These are phyloP conservation scores for Heliconius congener DNA, from an alignment of 1,140 invertebrate species.

Conservation along the genomic window DNA sequence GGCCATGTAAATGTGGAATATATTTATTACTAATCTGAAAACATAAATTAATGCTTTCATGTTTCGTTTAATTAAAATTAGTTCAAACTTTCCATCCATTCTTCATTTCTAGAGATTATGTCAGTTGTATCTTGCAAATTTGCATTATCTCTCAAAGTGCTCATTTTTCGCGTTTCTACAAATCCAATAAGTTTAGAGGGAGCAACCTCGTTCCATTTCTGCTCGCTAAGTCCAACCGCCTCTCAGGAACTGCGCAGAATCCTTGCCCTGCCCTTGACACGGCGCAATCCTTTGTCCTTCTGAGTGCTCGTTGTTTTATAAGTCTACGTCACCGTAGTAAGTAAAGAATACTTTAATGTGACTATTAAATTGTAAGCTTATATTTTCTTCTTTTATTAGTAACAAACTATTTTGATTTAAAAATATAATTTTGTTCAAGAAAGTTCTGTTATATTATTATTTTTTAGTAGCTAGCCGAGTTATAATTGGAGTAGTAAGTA, in stretches of 20 bases:
- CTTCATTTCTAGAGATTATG: not conserved
- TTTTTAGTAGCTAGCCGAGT: too few relatives aligned
- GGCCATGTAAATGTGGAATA: not conserved
- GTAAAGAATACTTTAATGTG: not conserved
- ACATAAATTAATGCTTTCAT: not conserved
- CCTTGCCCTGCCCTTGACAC: constrained; percentile 74
- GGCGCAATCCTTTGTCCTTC: constrained; percentile 68
- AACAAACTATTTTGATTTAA: not conserved
- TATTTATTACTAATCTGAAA: not conserved
- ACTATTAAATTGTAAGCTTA: not conserved
- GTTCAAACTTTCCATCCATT: not conserved
- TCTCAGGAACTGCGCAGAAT: constrained; percentile 67
- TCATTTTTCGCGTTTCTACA: not conserved
- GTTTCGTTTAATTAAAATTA: not conserved
- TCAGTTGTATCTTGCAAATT: not conserved
- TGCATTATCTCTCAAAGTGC: not conserved
- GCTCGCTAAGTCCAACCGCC: constrained; percentile 33
- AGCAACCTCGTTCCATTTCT: constrained; percentile 48
- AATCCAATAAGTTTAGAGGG: constrained; percentile 19
- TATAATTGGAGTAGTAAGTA: too few relatives aligned
- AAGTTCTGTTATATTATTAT: too few relatives aligned
- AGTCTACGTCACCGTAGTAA: constrained; percentile 11
- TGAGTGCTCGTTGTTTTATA: constrained; percentile 22
- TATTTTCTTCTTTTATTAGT: not conserved
- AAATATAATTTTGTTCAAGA: too few relatives aligned